These are phyloP conservation scores for Pterocles orientalis DNA, from an alignment of 2,113 vertebrate genomes.

Conservation along the genomic window DNA sequence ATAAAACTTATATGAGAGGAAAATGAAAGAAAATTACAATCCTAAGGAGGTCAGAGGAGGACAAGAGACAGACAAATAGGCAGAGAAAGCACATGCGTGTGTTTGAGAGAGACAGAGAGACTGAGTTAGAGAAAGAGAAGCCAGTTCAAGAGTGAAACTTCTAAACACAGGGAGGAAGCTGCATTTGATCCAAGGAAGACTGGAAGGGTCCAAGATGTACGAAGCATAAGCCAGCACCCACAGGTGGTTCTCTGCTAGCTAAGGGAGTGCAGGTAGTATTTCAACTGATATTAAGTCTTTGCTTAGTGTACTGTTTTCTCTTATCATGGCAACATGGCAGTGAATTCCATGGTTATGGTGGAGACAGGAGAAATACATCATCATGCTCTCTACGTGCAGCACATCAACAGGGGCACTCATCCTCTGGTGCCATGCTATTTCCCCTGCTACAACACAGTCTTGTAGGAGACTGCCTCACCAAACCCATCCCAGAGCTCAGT, in stretches of 20 bases:
- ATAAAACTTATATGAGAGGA: not conserved
- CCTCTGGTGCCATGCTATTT: not conserved
- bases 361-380: not conserved
- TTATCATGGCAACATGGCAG: not conserved
- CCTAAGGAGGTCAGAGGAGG: not conserved
- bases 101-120: not conserved
- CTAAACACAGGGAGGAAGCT: not conserved
- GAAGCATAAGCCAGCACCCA: not conserved
- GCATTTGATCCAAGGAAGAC: not conserved
- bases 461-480: not conserved
- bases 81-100: not conserved
- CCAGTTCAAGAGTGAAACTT: not conserved
- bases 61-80: not conserved
- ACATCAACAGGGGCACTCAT: not conserved
- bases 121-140: not conserved
- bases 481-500: not conserved
- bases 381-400: not conserved
- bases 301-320: not conserved
- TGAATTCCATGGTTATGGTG: not conserved
- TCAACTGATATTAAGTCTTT: not conserved
- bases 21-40: slow-evolving; percentile 7
- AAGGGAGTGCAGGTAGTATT: not conserved
- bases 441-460: not conserved
- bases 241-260: not conserved
- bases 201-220: not conserved